Base-by-base conservation (phyloP, 2,888 invertebrate genomes). In the Sisyra terminalis region DNA sequence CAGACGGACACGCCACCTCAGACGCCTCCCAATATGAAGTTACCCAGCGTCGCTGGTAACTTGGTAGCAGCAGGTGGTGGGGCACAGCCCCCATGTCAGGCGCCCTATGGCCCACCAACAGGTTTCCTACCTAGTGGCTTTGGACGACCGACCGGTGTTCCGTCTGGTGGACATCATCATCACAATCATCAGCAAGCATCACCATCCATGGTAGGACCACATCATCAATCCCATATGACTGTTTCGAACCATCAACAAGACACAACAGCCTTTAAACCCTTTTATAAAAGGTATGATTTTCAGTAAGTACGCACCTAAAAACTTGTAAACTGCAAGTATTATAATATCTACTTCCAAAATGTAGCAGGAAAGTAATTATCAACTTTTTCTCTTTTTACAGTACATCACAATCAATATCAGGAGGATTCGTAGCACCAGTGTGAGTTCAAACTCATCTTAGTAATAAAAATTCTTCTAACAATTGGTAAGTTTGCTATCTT, bases 1-100 rank as follows among this genome's bases (percentile, higher is more conserved):
- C 79, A 82, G 58, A 75, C 84, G 53, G 90, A 90, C 66, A 90
- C 90, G 49, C 90, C 89, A 52, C 89, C 89, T 29, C 89, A 90
- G 66, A 92, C 90, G 50, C 90, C 90, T 50, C 90, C 90, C 60
- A 89, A 84, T 68, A 85, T 89, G 85, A 89, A 89, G 65, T 73
- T 87, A 57, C 81, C 84, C 56, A 82, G 79, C 63, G 80, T 78
- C 52, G 75, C 78, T 59, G 77, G 76, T 63, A 79, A 75, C 54
- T 71, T 80, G 53, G 73, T 78, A 61, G 65, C 60, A 45, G 57
- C 61, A 46, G 57, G 61, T 49, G 65, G 60, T 45, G 57, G 61
- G 45, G 57, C 61, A 49, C 59, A 54, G 50, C 66, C 59, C 67
- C 67, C 64, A 59, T 61, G 64, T 64, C 59, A 61, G 63, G 66